Evolutionary conservation across 2,113 vertebrate species (phyloP), one percentile per base, ranked within the genome.

Genomic region (Gopherus flavomarginatus): DNA sequence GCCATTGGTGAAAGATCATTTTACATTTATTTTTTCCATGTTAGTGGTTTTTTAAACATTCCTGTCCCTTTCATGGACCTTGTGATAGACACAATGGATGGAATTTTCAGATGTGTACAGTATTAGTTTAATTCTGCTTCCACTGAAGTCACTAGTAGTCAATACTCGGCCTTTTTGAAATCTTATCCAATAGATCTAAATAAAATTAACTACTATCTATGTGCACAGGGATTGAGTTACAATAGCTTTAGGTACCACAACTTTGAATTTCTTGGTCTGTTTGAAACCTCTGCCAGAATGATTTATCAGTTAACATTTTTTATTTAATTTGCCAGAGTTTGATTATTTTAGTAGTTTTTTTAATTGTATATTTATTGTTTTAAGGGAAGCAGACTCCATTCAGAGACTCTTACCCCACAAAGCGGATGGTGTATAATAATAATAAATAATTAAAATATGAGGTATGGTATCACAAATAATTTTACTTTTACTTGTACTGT

Each of bases 1-100:
- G 77, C 29, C 42, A 50, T 50, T 49, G 16, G 13, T 44, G 44
- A 13, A 14, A 27, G 95, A 85, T 89, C 82, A 81, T 54, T 86
- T 94, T 88, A 88, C 86, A 92, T 90, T 92, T 79, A 8, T 85
- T 78, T 90, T 56, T 90, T 91, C 52, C 5, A 52, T 77, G 42
- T 27, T 21, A 77, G 24, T 77, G 12, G 6, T 24, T 77, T n/a
- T 47, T 44, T 11, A 77, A 77, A 14, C 6, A 77, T 77, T 38
- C 65, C 8, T 1, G 13, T 50, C 50, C 8, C 31, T 72, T 9
- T 19, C 8, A 72, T 22, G 65, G 31, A 21, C 75, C 31, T 54
- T 59, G 19, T 57, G 44, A 72, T 44, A 27, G 27, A 72, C 31
- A 7, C 11, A 38, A 53, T 1, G 14, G 8, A 49, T 56, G 22